These are phyloP conservation scores for Yponomeuta cagnagella DNA, from an alignment of 2,888 invertebrate species.

Conservation along the genomic window DNA sequence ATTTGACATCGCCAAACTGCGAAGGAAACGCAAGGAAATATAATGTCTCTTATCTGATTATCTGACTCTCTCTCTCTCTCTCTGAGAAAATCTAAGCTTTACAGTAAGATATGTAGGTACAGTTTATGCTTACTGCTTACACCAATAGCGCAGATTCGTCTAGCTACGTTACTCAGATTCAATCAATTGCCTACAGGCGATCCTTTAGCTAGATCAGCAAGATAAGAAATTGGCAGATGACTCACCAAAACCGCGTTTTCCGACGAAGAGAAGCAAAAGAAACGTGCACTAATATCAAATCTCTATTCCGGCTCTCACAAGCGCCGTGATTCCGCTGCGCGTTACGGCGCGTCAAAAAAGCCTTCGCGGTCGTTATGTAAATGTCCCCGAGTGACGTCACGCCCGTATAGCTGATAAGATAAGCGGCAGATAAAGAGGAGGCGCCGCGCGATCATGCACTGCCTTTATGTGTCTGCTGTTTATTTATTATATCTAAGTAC, in stretches of 20 bases:
- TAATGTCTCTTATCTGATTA: too few relatives aligned
- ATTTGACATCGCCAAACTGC: too few relatives aligned
- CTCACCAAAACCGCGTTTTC: background rate
- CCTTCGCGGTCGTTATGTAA: background rate
- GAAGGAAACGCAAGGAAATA: too few relatives aligned
- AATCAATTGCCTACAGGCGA: background rate
- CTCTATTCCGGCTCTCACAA: background rate
- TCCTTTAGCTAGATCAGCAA: background rate
- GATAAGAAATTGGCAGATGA: background rate
- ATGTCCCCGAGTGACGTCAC: background rate
- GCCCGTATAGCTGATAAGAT: background rate
- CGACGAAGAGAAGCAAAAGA: background rate
- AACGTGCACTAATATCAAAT: background rate
- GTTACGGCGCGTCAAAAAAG: background rate
- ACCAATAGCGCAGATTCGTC: too few relatives aligned
- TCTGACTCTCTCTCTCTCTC: too few relatives aligned
- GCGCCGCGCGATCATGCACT: background rate
- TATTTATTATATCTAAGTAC: background rate
- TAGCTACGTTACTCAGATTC: too few relatives aligned
- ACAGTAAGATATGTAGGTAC: too few relatives aligned
- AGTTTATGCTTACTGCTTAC: too few relatives aligned
- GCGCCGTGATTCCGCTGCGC: background rate
- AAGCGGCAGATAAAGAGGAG: background rate
- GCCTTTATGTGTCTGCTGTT: background rate
- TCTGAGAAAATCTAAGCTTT: too few relatives aligned